Percentiles rank a stretch among this genome's conserved stretches.
Conservation (phyloP, 2,888 invertebrate species). For the Ptychoptera albimana region DNA sequence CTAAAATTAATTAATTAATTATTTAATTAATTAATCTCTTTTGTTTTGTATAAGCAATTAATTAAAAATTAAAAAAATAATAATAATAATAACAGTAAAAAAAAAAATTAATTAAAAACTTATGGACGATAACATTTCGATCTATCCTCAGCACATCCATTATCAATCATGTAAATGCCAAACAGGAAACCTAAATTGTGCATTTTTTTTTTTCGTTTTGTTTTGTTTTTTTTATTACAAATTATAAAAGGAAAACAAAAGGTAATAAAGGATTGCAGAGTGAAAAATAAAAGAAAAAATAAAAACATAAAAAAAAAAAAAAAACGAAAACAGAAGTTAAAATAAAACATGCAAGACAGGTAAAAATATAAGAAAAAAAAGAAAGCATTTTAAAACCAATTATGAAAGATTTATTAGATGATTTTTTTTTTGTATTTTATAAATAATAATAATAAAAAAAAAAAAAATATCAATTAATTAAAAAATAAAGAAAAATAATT, state of each 20-base stretch:
- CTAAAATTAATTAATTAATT: background rate
- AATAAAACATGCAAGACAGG: too few relatives aligned
- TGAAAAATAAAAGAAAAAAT: background rate
- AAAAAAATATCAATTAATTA: too few relatives aligned
- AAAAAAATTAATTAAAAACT: background rate
- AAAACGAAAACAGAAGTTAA: too few relatives aligned
- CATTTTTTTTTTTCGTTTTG: too few relatives aligned
- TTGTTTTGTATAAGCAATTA: background rate
- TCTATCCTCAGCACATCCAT: slow-evolving; percentile 9
- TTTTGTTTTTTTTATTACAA: too few relatives aligned
- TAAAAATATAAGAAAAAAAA: too few relatives aligned
- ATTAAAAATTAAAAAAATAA: background rate
- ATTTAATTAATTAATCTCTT: background rate
- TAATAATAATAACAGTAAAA: background rate
- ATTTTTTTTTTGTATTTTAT: too few relatives aligned
- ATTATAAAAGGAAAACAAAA: background rate
- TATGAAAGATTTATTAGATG: background rate
- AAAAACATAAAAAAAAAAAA: too few relatives aligned
- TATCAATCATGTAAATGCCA: slow-evolving; percentile 9
- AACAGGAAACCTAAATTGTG: slow-evolving; percentile 8
- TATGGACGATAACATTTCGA: slow-evolving; percentile 8
- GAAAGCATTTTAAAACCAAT: background rate
- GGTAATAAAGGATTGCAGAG: background rate
- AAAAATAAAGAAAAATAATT: background rate
- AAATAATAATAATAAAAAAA: too few relatives aligned